These are phyloP conservation scores for Pelagia noctiluca DNA, from an alignment of 30 jellyfish, hydroid and myxozoan genomes.

Conservation along the genomic window DNA sequence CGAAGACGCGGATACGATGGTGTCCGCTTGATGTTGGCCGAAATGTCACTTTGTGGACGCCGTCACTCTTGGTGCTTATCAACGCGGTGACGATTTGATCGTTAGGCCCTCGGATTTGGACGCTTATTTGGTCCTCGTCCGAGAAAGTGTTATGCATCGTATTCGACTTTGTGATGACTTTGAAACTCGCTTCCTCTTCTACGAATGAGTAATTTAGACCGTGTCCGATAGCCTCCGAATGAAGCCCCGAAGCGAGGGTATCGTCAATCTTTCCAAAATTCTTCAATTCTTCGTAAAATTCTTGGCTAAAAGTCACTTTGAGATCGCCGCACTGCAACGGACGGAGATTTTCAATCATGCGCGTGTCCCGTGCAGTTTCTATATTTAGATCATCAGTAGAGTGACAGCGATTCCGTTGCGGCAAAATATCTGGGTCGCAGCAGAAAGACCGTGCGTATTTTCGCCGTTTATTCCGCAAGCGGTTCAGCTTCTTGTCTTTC, in stretches of 20 bases:
- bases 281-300: constrained; percentile 37
- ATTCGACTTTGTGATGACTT: constrained; percentile 54
- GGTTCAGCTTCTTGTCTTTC: constrained; percentile 56
- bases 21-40: constrained; percentile 43
- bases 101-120: constrained; percentile 43
- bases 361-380: constrained; percentile 68
- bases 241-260: constrained; percentile 66
- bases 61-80: constrained; percentile 62
- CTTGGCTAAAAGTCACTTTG: constrained; percentile 34
- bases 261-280: constrained; percentile 53
- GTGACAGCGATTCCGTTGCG: constrained; percentile 10
- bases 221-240: constrained; percentile 73
- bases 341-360: constrained; percentile 61
- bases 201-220: constrained; percentile 65
- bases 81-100: constrained; percentile 52
- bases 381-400: constrained; percentile 54
- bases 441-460: constrained; percentile 55
- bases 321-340: constrained; percentile 76
- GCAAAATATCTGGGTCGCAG: constrained; percentile 14
- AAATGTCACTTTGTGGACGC: constrained; percentile 57
- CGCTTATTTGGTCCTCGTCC: constrained; percentile 41
- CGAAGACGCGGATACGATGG: constrained; percentile 48
- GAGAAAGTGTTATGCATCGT: constrained; percentile 54
- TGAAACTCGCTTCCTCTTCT: constrained; percentile 61
- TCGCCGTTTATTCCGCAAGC: constrained; percentile 56